Percentiles rank a stretch among this genome's conserved stretches.
phyloP scores from a whole-genome alignment of 2,888 invertebrate genomes.

The Notodonta dromedarius region DNA sequence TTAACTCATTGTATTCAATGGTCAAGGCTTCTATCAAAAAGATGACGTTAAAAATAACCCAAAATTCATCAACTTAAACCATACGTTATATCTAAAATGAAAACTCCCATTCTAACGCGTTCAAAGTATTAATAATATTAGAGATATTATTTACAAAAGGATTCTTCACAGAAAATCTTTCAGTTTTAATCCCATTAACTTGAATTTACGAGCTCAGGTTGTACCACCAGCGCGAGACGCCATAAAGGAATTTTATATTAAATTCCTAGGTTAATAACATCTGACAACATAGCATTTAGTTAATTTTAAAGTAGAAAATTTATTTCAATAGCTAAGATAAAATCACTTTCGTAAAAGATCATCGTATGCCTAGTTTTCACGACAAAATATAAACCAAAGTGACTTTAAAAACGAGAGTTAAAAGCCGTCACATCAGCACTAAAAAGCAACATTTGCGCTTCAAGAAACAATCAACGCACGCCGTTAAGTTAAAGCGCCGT shows the following conservation, averaged over 20 bases:
- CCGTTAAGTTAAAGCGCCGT: constrained; percentile 27
- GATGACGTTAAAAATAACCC: too few relatives aligned
- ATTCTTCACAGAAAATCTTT: not conserved
- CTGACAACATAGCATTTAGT: not conserved
- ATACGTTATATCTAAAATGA: too few relatives aligned
- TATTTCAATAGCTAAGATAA: too few relatives aligned
- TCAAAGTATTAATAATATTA: not conserved
- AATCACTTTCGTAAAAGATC: not conserved
- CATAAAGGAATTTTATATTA: constrained; percentile 4
- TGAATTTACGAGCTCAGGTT: not conserved
- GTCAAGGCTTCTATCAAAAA: too few relatives aligned
- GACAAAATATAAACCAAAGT: not conserved
- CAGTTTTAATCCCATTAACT: not conserved
- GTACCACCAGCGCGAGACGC: not conserved
- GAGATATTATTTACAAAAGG: not conserved
- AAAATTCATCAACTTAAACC: too few relatives aligned
- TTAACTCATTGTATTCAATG: too few relatives aligned
- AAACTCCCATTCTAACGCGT: not conserved
- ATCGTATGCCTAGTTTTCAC: not conserved
- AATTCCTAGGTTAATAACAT: not conserved
- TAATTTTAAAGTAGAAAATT: too few relatives aligned
- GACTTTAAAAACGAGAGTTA: constrained; percentile 9
- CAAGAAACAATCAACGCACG: constrained; percentile 39
- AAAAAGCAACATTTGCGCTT: constrained; percentile 37
- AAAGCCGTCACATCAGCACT: constrained; percentile 24